These are phyloP conservation scores for Rapana venosa DNA, from an alignment of 2,888 invertebrate species.

Conservation along the genomic window DNA sequence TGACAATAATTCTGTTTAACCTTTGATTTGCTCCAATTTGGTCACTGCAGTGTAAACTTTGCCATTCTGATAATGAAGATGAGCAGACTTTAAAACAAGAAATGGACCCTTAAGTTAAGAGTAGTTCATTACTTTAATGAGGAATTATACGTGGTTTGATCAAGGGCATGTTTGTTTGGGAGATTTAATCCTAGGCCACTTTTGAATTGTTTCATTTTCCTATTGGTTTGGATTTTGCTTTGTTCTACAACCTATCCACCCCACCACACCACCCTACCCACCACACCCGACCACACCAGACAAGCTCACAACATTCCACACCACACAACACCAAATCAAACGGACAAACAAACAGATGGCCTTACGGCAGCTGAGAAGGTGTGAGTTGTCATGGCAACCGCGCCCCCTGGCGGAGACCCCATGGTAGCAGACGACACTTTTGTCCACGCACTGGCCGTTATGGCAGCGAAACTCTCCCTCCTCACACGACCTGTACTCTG, in stretches of 20 bases:
- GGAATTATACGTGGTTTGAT: no score
- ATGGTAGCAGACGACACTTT: conserved; percentile 65
- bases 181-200: no score
- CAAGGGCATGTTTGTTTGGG: no score
- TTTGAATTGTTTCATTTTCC: no score
- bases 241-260: neutral
- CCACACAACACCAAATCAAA: neutral
- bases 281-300: neutral
- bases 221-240: no score
- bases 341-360: neutral
- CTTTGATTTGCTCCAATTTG: no score
- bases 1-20: no score
- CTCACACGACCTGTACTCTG: conserved; percentile 57
- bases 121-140: no score
- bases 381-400: conserved; percentile 78
- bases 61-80: no score
- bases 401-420: conserved; percentile 58
- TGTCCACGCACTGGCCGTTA: conserved; percentile 77
- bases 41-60: no score
- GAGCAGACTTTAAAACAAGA: no score
- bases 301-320: neutral
- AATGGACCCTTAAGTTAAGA: no score
- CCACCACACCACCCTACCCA: neutral
- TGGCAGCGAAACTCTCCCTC: conserved; percentile 71
- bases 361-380: conserved; percentile 78